Evolutionary conservation across 2,888 invertebrate species (phyloP), one percentile per base, ranked within the genome.

Genomic region (Timandra comae): DNA sequence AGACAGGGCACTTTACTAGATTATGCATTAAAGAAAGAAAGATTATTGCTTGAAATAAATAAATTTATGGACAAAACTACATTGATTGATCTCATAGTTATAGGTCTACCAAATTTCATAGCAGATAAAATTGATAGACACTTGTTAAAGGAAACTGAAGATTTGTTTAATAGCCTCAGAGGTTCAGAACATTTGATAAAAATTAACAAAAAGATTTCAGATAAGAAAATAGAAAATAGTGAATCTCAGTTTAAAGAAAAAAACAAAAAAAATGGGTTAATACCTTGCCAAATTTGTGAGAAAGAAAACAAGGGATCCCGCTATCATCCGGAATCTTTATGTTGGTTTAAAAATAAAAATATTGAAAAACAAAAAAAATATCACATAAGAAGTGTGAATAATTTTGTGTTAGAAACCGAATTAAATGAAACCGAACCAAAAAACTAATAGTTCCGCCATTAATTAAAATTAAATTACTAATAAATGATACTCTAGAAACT

Each of bases 1-100:
- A 24, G 48, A 36, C 13, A n/a, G 4, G 57, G 57, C 3, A 52
- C 55, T 0, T 43, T 60, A 29, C 9, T 59, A 7, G 55, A 63
- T 2, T 60, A 59, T 51, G 52, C 59, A 0, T 7, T 52, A 9
- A 57, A 43, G 44, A 59, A 61, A 32, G 51, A 57, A 37, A 52
- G 9, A 22, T 8, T 22, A 22, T 22, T 22, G 9, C 16, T 16
- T 16, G 46, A 49, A 28, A 25, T 21, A 33, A 29, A 29, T 11
- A 26, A 31, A 20, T 31, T 20, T n/a, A 31, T 31, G 20, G 20
- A 31, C 26, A 31, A 11, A 25, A 2, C 25, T n/a, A 40, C 35
- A 2, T 12, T 41, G 4, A 35, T 35, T 8, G 28, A 36, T 9
- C 22, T 30, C 4, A 48, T 48, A 23, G 41, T 32, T 8, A 21